Evolutionary conservation across 1,140 invertebrate genomes (phyloP), one percentile per base, ranked within the genome.

Genomic region (Caenorhabditis remanei): DNA sequence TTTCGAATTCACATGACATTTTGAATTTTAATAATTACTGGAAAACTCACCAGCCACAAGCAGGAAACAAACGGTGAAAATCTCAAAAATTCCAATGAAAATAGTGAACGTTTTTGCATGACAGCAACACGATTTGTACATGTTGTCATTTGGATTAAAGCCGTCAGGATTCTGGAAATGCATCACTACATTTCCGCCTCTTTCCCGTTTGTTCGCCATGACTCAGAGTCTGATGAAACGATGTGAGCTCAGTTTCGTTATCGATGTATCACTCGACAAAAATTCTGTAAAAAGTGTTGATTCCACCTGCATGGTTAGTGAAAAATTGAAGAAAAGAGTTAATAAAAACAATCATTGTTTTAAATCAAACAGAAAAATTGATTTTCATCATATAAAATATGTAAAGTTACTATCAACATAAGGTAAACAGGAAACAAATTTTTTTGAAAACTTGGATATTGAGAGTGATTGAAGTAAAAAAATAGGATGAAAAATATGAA

Each of bases 51-150:
- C 71, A 24, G 90, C 90, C n/a, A 90, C 89, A n/a, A 90, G 46
- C 0, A 90, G 14, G 71, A 90, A 90, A 61, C 90, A 90, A 85
- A 90, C 87, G 40, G 89, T 86, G 32, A 88, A 88, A 75, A 88
- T 88, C 56, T 88, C 87, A 16, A 88, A 67, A 21, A 88, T 85
- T 50, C 87, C 87, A n/a, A 84, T 63, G 53, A 88, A 53, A 46
- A 88, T 88, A n/a, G 87, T 88, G 41, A 88, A 88, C 21, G 87
- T 85, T 65, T 88, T 88, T 24, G 85, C 40, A 50, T 88, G 87
- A 58, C 87, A 88, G 48, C 87, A 88, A 48, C 87, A 88, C n/a
- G 50, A 46, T 53, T 83, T 63, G 67, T 82, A 88, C 8, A 85
- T 32, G 0, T 43, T 63, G 53, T 88, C 87, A 56, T 88, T 88